These are phyloP conservation scores for Apus apus DNA, from an alignment of 2,113 vertebrate genomes.

Conservation along the genomic window DNA sequence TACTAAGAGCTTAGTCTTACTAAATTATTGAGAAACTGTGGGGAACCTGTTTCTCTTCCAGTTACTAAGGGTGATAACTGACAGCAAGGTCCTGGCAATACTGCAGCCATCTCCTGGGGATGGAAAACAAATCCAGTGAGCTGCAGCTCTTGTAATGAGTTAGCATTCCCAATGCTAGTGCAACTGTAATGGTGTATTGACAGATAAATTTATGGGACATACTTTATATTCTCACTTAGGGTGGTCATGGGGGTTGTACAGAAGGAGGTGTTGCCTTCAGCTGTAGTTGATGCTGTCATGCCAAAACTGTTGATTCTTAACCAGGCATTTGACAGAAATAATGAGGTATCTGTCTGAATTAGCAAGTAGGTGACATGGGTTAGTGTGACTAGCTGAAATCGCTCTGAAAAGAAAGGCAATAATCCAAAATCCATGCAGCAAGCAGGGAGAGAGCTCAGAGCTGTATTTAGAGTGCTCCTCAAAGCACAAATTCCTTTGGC, in stretches of 20 bases:
- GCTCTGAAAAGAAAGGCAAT: not conserved
- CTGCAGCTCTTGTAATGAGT: not conserved
- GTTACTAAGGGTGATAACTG: not conserved
- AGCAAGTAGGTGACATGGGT: not conserved
- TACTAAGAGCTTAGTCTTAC: not conserved
- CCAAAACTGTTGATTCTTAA: not conserved
- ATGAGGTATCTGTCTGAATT: not conserved
- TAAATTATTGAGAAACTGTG: not conserved
- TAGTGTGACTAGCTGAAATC: not conserved
- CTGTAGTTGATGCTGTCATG: not conserved
- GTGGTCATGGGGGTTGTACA: too few species aligned
- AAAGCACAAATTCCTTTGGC: not conserved
- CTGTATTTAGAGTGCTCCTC: not conserved
- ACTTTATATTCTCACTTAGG: not conserved
- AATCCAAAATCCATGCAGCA: not conserved
- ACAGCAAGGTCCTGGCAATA: not conserved
- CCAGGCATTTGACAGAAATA: not conserved
- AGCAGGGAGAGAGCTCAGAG: not conserved
- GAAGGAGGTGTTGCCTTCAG: not conserved
- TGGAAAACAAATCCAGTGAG: not conserved
- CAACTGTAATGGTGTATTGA: not conserved
- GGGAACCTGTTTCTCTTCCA: not conserved
- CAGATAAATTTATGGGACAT: not conserved
- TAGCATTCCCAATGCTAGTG: not conserved
- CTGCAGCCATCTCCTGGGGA: not conserved